A percentile compares a stretch with the other conserved stretches of the same genome.
phyloP scores from a whole-genome alignment of 2,113 vertebrate genomes.

The Oreochromis spilurus region DNA sequence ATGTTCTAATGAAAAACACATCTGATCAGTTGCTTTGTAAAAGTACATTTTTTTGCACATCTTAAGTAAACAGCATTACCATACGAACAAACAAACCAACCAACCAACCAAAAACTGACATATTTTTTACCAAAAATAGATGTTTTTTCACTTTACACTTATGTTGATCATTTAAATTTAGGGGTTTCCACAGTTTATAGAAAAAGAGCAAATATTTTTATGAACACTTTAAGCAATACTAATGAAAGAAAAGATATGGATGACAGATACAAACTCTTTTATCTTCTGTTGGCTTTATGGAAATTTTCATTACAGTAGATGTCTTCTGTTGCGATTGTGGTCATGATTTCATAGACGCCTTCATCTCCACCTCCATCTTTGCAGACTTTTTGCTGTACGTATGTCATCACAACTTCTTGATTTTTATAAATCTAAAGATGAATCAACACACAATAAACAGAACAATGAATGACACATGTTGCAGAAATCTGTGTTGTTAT shows the following conservation, averaged over 20 bases:
- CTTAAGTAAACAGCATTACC: too few relatives aligned
- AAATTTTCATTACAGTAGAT: neutral
- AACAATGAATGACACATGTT: neutral
- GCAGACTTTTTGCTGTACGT: neutral
- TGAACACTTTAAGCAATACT: neutral
- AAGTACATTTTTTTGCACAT: too few relatives aligned
- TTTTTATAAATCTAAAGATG: neutral
- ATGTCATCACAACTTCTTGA: neutral
- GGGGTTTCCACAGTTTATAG: neutral
- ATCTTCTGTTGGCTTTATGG: neutral
- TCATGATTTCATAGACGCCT: neutral
- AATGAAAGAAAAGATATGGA: neutral
- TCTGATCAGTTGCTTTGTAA: too few relatives aligned
- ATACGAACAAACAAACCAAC: neutral
- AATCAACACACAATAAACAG: neutral
- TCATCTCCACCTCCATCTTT: neutral
- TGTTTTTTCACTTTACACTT: neutral
- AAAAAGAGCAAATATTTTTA: neutral
- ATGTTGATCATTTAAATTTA: neutral
- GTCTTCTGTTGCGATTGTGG: neutral
- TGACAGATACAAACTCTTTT: neutral
- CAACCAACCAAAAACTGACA: neutral
- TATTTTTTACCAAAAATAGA: neutral
- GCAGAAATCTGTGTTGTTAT: neutral
- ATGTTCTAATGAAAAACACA: too few relatives aligned